phyloP scores from a whole-genome alignment of 2,797 vertebrate genomes.

The Enteromius afrohamiltoni region DNA sequence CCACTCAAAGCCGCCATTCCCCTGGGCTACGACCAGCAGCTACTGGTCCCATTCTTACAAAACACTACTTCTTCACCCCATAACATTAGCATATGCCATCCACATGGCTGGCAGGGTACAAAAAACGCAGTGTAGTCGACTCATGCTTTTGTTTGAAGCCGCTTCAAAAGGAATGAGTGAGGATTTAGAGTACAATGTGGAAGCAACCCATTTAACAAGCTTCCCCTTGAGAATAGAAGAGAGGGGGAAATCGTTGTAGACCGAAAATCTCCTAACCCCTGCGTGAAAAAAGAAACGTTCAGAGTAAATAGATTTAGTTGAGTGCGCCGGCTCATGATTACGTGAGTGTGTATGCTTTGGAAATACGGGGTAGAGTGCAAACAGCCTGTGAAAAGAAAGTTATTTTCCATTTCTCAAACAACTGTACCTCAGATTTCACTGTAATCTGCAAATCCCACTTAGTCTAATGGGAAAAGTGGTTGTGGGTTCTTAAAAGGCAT shows the following conservation, averaged over 20 bases:
- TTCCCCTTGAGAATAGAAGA: slow-evolving; percentile 60
- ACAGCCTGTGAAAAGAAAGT: slow-evolving; percentile 33
- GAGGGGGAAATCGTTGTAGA: slow-evolving; percentile 38
- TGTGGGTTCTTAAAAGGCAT: slow-evolving; percentile 62
- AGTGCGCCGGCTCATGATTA: slow-evolving; percentile 41
- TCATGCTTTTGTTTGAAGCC: slow-evolving; percentile 79
- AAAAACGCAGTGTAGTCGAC: slow-evolving; percentile 73
- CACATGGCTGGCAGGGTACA: slow-evolving; percentile 89
- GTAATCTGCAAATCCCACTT: slow-evolving; percentile 63
- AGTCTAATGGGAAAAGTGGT: slow-evolving; percentile 67
- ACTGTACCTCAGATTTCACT: slow-evolving; percentile 54
- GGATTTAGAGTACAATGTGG: slow-evolving; percentile 74
- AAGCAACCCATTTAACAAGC: slow-evolving; percentile 71
- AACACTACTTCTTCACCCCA: slow-evolving; percentile 71
- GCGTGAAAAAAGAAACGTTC: not conserved
- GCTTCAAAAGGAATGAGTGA: slow-evolving; percentile 76
- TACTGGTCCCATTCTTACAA: slow-evolving; percentile 72
- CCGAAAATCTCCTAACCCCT: slow-evolving; percentile 39
- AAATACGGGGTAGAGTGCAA: slow-evolving; percentile 14
- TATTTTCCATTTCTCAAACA: slow-evolving; percentile 42
- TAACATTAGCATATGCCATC: slow-evolving; percentile 85
- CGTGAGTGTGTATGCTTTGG: slow-evolving; percentile 8
- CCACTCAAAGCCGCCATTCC: slow-evolving; percentile 43
- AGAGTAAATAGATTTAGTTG: slow-evolving; percentile 41
- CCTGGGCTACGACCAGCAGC: slow-evolving; percentile 79